Conservation (phyloP, 2,797 vertebrate genomes). For the Artibeus lituratus region DNA sequence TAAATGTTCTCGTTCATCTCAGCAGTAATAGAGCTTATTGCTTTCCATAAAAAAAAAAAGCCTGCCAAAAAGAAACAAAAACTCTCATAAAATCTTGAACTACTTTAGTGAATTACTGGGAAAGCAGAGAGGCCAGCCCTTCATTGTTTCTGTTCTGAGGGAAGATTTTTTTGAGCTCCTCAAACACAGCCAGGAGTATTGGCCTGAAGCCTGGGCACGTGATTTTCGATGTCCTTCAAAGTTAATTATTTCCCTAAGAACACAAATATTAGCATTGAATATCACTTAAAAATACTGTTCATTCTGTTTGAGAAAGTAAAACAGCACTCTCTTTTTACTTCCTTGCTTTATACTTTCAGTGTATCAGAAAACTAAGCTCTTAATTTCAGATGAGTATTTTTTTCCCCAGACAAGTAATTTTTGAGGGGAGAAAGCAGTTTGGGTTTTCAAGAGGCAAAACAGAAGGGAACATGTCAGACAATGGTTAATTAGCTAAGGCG, state of each 20-base stretch:
- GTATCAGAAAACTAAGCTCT: neutral
- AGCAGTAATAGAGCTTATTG: neutral
- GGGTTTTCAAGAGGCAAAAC: neutral
- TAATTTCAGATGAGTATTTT: neutral
- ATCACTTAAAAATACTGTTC: neutral
- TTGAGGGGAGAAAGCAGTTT: neutral
- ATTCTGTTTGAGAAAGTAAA: neutral
- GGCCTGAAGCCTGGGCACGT: neutral
- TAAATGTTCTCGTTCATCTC: neutral
- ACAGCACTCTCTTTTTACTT: neutral
- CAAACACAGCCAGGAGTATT: neutral
- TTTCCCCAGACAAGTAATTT: neutral
- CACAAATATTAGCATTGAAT: neutral
- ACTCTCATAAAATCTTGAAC: neutral
- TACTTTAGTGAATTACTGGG: neutral
- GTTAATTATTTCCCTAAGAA: neutral
- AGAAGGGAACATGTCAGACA: neutral
- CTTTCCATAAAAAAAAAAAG: neutral
- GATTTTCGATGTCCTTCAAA: slow-evolving; percentile 13
- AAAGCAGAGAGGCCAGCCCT: neutral
- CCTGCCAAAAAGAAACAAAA: neutral
- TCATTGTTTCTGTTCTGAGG: neutral
- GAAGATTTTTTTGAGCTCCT: neutral
- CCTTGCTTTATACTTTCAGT: neutral
- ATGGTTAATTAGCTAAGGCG: neutral